Evolutionary conservation across 2,113 vertebrate species (phyloP).

Genomic region (Chunga burmeisteri): DNA sequence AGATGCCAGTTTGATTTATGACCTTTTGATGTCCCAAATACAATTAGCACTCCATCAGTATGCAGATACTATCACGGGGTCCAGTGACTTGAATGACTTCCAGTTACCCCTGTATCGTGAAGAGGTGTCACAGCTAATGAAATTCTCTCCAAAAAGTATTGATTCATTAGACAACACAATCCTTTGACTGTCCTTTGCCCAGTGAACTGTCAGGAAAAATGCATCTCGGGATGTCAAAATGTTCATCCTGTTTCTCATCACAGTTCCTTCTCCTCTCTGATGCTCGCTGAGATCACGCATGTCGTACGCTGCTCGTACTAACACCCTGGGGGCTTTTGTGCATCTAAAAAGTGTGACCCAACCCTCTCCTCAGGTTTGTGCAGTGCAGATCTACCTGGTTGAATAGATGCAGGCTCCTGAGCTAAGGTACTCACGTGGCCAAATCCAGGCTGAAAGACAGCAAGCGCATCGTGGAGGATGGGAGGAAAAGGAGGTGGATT

Average conservation of each 20-base stretch:
- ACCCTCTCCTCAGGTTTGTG: neutral
- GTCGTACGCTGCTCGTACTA: rapidly evolving
- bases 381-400: neutral
- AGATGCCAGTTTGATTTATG: slow-evolving; percentile 43
- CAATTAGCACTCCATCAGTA: slow-evolving; percentile 45
- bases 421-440: neutral
- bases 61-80: slow-evolving; percentile 37
- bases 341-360: neutral
- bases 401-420: neutral
- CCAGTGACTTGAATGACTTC: slow-evolving; percentile 70
- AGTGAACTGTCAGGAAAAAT: slow-evolving; percentile 36
- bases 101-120: slow-evolving; percentile 50
- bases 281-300: neutral
- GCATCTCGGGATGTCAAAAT: slow-evolving; percentile 27
- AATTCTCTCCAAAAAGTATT: slow-evolving; percentile 74
- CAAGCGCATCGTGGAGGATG: neutral
- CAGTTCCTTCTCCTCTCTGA: neutral
- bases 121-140: slow-evolving; percentile 69
- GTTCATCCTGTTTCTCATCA: slow-evolving; percentile 26
- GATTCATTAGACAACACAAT: slow-evolving; percentile 63
- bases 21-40: slow-evolving; percentile 55
- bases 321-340: neutral
- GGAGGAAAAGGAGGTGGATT: neutral
- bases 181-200: slow-evolving; percentile 54
- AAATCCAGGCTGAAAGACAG: neutral